These are phyloP conservation scores for Rhineura floridana DNA, from an alignment of 2,113 vertebrate species.

Conservation along the genomic window DNA sequence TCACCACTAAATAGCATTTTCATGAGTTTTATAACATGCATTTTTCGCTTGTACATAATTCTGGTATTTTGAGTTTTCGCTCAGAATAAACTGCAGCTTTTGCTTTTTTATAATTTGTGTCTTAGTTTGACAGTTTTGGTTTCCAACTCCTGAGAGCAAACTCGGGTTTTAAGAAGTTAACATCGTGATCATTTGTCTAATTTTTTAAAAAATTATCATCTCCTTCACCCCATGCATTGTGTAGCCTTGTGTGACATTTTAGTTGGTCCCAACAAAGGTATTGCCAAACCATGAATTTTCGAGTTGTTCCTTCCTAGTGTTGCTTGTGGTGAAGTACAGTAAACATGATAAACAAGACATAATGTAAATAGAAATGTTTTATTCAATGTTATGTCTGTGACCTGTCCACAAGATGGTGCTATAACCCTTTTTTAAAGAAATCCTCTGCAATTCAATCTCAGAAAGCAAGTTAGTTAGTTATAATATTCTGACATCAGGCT, in stretches of 20 bases:
- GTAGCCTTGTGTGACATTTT: no score
- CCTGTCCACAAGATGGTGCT: slow-evolving; percentile 14
- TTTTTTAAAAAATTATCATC: no score
- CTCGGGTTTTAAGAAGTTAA: neutral
- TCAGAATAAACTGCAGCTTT: neutral
- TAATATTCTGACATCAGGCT: neutral
- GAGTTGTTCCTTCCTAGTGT: neutral
- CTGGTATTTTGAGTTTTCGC: neutral
- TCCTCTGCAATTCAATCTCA: neutral
- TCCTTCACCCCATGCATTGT: no score
- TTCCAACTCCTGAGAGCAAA: neutral
- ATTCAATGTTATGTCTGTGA: rapidly evolving
- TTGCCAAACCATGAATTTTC: neutral
- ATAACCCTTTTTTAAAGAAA: neutral
- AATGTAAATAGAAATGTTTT: neutral
- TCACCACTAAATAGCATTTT: neutral
- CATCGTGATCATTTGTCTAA: neutral
- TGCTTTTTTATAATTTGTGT: neutral
- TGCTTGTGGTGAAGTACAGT: neutral
- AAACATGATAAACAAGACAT: neutral
- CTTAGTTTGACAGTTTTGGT: neutral
- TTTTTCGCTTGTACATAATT: neutral
- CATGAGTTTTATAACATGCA: neutral
- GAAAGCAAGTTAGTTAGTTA: neutral
- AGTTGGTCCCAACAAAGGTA: no score